Percentiles rank a stretch among this genome's conserved stretches.
Conservation (phyloP, 2,797 vertebrate species). For the Ctenochaetus hawaiiensis region DNA sequence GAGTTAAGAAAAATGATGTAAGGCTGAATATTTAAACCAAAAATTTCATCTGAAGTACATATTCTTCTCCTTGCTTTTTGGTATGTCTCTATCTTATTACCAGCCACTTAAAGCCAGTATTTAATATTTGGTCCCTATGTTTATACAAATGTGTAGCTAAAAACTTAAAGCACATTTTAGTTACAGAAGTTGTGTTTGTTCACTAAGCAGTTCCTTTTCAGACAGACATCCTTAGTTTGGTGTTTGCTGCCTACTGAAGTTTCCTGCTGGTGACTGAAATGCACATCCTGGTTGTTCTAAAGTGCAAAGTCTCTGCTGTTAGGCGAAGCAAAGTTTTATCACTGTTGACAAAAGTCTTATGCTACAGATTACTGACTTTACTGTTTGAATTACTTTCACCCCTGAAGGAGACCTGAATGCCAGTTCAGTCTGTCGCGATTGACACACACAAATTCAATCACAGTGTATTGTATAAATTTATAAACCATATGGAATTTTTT, state of each 20-base stretch:
- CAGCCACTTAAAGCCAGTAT: neutral
- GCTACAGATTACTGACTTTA: constrained; percentile 21
- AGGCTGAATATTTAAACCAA: too few species aligned
- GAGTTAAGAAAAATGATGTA: neutral
- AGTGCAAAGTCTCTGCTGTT: constrained; percentile 60
- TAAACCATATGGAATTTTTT: neutral
- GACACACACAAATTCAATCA: neutral
- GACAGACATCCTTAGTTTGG: too few species aligned
- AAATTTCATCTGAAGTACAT: too few species aligned
- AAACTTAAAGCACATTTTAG: neutral
- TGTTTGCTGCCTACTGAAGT: neutral
- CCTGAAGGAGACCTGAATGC: constrained; percentile 28
- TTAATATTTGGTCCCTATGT: neutral
- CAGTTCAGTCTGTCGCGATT: neutral
- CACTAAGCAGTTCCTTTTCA: neutral
- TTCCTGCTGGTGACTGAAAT: constrained; percentile 22
- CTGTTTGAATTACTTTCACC: constrained; percentile 3
- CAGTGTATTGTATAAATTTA: neutral
- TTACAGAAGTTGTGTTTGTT: neutral
- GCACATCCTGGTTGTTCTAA: constrained; percentile 48
- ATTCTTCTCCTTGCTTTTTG: too few species aligned
- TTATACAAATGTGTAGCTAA: neutral
- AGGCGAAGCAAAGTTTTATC: constrained; percentile 29
- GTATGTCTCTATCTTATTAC: neutral
- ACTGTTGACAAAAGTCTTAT: constrained; percentile 66